Percentiles rank a stretch among this genome's conserved stretches.
These are phyloP conservation scores for Saguinus midas DNA, from an alignment of 2,113 vertebrate species.

Conservation along the genomic window DNA sequence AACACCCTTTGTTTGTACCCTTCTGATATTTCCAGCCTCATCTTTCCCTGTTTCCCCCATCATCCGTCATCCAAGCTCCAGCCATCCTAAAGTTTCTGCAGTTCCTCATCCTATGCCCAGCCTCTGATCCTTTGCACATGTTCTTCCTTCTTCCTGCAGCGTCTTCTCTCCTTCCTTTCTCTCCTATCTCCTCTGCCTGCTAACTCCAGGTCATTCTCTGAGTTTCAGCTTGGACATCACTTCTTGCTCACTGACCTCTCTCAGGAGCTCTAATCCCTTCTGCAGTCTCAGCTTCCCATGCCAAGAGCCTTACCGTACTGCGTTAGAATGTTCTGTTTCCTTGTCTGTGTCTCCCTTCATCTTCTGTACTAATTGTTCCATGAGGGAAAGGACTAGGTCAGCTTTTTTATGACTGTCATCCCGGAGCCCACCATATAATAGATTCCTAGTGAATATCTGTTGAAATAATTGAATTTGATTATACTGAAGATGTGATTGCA, in stretches of 20 bases:
- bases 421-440: not conserved
- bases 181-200: not conserved
- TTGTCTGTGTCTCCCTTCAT: not conserved
- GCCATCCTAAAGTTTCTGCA: not conserved
- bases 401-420: not conserved
- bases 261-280: not conserved
- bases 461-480: not conserved
- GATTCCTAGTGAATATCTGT: not conserved
- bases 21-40: not conserved
- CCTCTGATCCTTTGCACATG: fast-evolving
- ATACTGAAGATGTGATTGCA: not conserved
- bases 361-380: not conserved
- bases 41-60: not conserved
- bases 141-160: not conserved
- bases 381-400: not conserved
- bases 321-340: not conserved
- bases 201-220: not conserved
- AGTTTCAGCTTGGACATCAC: not conserved
- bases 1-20: not conserved
- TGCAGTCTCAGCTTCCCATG: not conserved
- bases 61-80: not conserved
- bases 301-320: not conserved
- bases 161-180: not conserved
- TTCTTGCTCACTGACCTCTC: not conserved
- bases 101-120: not conserved